Percentiles rank a stretch among this genome's conserved stretches.
These are phyloP conservation scores for Lepeophtheirus salmonis DNA, from an alignment of 1,140 invertebrate genomes.

Conservation along the genomic window DNA sequence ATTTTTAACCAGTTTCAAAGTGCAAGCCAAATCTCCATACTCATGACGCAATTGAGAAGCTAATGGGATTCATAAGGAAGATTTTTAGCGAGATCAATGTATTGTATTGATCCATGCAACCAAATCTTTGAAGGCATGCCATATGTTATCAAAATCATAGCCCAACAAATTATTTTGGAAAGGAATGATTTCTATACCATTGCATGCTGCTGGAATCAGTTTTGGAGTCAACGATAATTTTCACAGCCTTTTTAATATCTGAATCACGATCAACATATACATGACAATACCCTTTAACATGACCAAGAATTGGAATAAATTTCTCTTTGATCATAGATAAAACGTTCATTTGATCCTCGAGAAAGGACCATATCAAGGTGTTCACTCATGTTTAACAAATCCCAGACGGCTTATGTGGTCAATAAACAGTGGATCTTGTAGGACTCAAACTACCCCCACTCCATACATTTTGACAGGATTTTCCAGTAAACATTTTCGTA, in stretches of 20 bases:
- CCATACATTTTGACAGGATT: neutral
- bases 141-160: conserved; percentile 67
- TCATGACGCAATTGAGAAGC: conserved; percentile 62
- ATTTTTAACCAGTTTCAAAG: conserved; percentile 76
- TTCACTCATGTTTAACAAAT: conserved; percentile 70
- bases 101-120: conserved; percentile 69
- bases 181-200: conserved; percentile 92
- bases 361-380: conserved; percentile 96
- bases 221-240: conserved; percentile 82
- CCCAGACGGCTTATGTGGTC: conserved; percentile 55
- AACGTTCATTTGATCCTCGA: conserved; percentile 73
- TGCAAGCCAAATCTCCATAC: conserved; percentile 77
- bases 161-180: conserved; percentile 66
- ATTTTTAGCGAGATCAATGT: conserved; percentile 45
- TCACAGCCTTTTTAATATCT: conserved; percentile 61
- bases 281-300: conserved; percentile 93
- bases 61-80: conserved; percentile 81
- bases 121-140: conserved; percentile 75
- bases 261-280: conserved; percentile 85
- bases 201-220: conserved; percentile 95
- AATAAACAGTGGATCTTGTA: neutral
- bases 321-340: conserved; percentile 71
- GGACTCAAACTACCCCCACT: neutral
- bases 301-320: conserved; percentile 83
- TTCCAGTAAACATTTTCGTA: neutral